Percentiles rank a stretch among this genome's conserved stretches.
Evolutionary conservation across 2,113 vertebrate genomes (phyloP).

Genomic region (Ramphastos sulfuratus): DNA sequence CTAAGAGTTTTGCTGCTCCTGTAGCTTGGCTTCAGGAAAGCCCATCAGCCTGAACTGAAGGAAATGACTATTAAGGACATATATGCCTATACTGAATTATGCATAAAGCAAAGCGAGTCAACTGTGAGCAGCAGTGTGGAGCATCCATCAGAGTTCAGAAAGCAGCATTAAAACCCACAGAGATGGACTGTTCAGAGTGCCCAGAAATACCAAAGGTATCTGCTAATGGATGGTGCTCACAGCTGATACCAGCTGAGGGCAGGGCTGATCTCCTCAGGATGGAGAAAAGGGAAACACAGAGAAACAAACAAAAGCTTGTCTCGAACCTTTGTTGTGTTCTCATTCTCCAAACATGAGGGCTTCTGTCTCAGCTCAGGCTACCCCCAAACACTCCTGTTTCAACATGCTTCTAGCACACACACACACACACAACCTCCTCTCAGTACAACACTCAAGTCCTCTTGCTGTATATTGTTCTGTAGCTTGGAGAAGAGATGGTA

Average conservation of each 20-base stretch:
- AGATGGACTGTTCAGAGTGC: not conserved
- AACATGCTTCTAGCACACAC: not conserved
- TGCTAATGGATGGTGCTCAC: constrained; percentile 8
- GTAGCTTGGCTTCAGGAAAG: not conserved
- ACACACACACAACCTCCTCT: too few species aligned
- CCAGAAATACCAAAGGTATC: not conserved
- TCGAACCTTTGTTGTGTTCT: not conserved
- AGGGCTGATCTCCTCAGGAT: not conserved
- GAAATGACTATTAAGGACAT: not conserved
- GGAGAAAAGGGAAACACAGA: not conserved
- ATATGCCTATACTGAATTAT: not conserved
- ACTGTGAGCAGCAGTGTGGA: not conserved
- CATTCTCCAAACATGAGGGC: not conserved
- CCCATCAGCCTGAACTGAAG: not conserved
- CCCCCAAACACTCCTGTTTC: not conserved
- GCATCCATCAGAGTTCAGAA: not conserved
- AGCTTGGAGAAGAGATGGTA: not conserved
- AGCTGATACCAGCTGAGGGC: not conserved
- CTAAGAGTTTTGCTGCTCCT: not conserved
- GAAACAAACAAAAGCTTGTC: not conserved
- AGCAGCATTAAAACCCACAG: constrained; percentile 37
- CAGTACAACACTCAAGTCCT: accelerated
- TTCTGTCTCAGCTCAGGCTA: not conserved
- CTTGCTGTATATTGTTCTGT: not conserved
- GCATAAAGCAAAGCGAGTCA: not conserved